phyloP scores from a whole-genome alignment of 2,113 vertebrate species.

The Embiotoca jacksoni region DNA sequence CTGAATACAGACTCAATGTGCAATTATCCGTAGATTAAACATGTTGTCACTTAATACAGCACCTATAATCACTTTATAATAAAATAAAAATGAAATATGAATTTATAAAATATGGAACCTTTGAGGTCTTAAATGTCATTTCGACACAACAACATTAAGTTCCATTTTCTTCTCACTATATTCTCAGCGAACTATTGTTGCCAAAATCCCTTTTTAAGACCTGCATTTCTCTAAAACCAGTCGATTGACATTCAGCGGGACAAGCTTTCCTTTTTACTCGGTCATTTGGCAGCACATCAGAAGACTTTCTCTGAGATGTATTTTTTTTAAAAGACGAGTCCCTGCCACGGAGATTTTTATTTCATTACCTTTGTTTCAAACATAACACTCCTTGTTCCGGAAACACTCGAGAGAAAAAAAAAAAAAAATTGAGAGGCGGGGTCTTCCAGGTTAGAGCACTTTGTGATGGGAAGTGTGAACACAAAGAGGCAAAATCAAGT shows the following conservation, averaged over 20 bases:
- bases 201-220: neutral
- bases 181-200: neutral
- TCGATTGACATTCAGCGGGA: neutral
- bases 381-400: conserved; percentile 36
- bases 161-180: neutral
- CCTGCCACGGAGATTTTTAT: conserved; percentile 5
- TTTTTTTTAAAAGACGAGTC: conserved; percentile 12
- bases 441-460: conserved; percentile 58
- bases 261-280: neutral
- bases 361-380: conserved; percentile 33
- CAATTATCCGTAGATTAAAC: too few relatives aligned
- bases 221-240: neutral
- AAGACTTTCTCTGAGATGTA: neutral
- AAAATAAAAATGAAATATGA: too few relatives aligned
- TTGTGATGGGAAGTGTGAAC: conserved; percentile 68
- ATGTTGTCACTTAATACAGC: too few relatives aligned
- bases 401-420: conserved; percentile 25
- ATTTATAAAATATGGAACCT: too few relatives aligned
- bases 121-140: too few relatives aligned
- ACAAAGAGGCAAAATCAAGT: conserved; percentile 59
- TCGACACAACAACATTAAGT: neutral
- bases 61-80: too few relatives aligned
- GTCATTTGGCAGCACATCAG: conserved; percentile 27
- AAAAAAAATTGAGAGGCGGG: neutral
- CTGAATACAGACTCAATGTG: too few relatives aligned